A percentile compares a stretch with the other conserved stretches of the same genome.
phyloP scores from a whole-genome alignment of 2,797 vertebrate species.

The Pogoniulus pusillus region DNA sequence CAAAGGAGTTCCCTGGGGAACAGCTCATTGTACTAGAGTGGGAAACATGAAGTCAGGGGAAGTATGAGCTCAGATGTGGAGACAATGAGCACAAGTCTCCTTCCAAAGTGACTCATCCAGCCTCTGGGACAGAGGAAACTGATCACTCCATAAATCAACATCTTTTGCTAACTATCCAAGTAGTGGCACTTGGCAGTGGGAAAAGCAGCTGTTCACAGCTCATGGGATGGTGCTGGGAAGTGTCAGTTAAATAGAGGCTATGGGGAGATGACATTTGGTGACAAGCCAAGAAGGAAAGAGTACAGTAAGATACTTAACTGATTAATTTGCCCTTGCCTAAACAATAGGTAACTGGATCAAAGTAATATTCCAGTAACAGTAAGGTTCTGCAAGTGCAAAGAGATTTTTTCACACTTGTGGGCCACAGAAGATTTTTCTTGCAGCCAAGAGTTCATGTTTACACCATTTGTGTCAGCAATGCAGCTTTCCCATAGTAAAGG shows the following conservation, averaged over 20 bases:
- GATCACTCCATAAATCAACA: constrained; percentile 32
- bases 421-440: not conserved
- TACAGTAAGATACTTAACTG: not conserved
- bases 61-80: constrained; percentile 55
- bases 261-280: not conserved
- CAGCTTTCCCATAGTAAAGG: not conserved
- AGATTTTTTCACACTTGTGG: not conserved
- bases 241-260: not conserved
- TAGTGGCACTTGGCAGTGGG: constrained; percentile 21
- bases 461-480: not conserved
- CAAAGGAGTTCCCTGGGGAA: constrained; percentile 35
- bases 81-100: constrained; percentile 52
- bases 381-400: not conserved
- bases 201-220: constrained; percentile 33
- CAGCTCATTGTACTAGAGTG: constrained; percentile 19
- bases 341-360: not conserved
- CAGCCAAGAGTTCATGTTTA: not conserved
- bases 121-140: constrained; percentile 44
- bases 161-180: constrained; percentile 26
- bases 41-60: constrained; percentile 58
- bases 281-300: not conserved
- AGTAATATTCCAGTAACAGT: not conserved
- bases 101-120: constrained; percentile 57
- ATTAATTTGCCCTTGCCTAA: not conserved
- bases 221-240: not conserved